Evolutionary conservation across 1,140 invertebrate genomes (phyloP), one percentile per base, ranked within the genome.

Genomic region (Temnothorax nylanderi): DNA sequence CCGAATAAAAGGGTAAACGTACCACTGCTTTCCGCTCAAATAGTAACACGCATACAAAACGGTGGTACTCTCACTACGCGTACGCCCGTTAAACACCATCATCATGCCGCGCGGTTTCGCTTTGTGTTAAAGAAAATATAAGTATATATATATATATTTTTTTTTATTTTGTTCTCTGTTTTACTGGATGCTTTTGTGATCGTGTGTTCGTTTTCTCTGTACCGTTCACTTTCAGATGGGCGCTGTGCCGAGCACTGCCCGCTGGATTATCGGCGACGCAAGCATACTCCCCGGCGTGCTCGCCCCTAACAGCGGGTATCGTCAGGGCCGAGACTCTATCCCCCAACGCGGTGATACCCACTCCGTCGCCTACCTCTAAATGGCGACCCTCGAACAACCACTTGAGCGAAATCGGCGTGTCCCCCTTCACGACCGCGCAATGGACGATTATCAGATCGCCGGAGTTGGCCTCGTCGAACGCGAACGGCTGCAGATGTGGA

Each of bases 371-470:
- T 90, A 93, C 91, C 81, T 95, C 94, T 93, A 95, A 94, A 91
- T 94, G 94, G 84, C 93, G 94, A 91, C 95, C 94, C 81, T 94
- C 92, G 93, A 95, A 95, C 86, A 96, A 96, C 97, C 97, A 98
- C 86, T 95, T 95, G 75, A 98, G 96, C 87, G 95, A 95, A 78
- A 98, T 96, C 71, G 97, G 97, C 89, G 96, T 96, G 94, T 98
- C 97, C 54, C 97, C 97, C 88, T 97, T 97, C 89, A 97, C 97
- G 67, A 97, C 97, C 49, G 97, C 97, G 94, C 97, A 98, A 91
- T 97, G 95, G 88, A 97, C 95, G 90, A 96, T 96, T 89, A 96
- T 96, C 87, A 96, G 95, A 90, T 96, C 96, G 54, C 96, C 96
- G 91, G 96, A 94, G 92, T 95, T 95, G 87, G 93, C 94, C 87